Evolutionary conservation across 2,888 invertebrate species (phyloP), one percentile per base, ranked within the genome.

Genomic region (Hypsopygia costalis): DNA sequence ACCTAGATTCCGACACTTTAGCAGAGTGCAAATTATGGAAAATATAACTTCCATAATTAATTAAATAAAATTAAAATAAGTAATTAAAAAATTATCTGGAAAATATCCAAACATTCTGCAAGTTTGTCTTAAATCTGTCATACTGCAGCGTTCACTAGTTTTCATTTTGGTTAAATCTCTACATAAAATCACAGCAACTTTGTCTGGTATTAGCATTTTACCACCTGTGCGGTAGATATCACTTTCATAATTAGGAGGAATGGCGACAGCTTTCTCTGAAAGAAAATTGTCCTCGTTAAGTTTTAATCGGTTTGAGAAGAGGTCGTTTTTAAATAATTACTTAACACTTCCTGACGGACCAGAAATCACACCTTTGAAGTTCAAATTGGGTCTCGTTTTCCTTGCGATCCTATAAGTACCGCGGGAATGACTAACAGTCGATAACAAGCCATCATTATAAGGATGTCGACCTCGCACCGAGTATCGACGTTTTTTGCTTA

Each of bases 401-500:
- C 69, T 72, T 66, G 61, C 62, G 43, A 55, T 49, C n/a, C n/a
- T n/a, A n/a, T 62, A 58, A 16, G 16, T 63, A 61, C 66, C 62
- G 58, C 60, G 62, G 51, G 72, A 77, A 77, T 77, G 77, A 79
- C 76, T 81, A 78, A 81, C 78, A 75, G 68, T 65, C 74, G 74
- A 79, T 87, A 87, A 87, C 87, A 86, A 87, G 87, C 62, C 66
- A 63, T 71, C 73, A 71, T 83, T 81, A 81, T 83, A 83, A 81
- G 82, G 79, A 80, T 75, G 82, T 76, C 64, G 68, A 73, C 66
- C 70, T 62, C 54, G 38, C 49, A 42, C 51, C 49, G 57, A 61
- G 51, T 76, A 76, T 81, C 81, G 81, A 82, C 77, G 63, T 64
- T 77, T 77, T 77, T 73, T 69, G 58, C 56, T 52, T 44, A 51